Conservation (phyloP, 37 sponge, comb jelly and placozoan species). For the Ianthella basta region DNA sequence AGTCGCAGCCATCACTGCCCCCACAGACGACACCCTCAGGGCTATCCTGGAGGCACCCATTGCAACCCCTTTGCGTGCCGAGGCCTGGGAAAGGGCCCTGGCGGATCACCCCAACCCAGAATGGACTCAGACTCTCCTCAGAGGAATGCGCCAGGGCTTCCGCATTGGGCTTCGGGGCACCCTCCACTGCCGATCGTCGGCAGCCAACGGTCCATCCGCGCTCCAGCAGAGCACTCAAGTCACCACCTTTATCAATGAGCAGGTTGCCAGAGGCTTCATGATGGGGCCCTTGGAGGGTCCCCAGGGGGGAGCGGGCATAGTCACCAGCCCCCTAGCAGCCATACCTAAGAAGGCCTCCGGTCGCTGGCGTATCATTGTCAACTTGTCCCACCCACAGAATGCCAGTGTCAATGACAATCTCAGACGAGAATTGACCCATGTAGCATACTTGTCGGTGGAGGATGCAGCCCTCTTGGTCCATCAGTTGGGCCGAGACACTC, state of each 20-base stretch:
- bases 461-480: constrained; percentile 16
- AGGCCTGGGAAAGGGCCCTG: constrained; percentile 10
- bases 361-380: too few species aligned
- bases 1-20: background rate
- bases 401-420: constrained; percentile 27
- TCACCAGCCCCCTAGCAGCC: too few species aligned
- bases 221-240: too few species aligned
- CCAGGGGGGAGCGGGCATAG: too few species aligned
- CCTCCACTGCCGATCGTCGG: too few species aligned
- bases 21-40: background rate
- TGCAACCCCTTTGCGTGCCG: background rate
- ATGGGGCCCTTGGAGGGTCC: too few species aligned
- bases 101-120: background rate
- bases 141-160: constrained; percentile 7
- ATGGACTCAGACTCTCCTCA: background rate
- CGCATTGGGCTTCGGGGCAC: constrained; percentile 18
- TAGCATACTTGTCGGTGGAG: constrained; percentile 1
- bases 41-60: background rate
- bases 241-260: too few species aligned
- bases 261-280: too few species aligned
- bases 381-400: too few species aligned
- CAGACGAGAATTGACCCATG: constrained; percentile 3
- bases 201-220: too few species aligned
- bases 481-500: background rate
- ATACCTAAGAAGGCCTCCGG: too few species aligned